phyloP scores from a whole-genome alignment of 2,113 vertebrate species.

The Dromas ardeola region DNA sequence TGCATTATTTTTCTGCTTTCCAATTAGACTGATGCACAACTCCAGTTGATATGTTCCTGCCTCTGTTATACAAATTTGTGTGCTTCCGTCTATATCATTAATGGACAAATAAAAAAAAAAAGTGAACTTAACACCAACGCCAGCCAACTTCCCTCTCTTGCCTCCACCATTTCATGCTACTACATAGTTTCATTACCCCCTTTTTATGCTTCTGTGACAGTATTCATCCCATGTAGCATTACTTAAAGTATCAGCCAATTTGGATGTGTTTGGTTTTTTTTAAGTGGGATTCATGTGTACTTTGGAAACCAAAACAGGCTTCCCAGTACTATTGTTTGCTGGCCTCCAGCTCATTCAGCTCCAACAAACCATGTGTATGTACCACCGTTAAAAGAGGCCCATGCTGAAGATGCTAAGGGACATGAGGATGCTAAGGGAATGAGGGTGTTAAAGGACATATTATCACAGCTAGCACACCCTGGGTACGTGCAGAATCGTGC shows the following conservation, averaged over 20 bases:
- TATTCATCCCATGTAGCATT: neutral
- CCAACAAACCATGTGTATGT: neutral
- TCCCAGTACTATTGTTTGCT: neutral
- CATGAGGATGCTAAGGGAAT: neutral
- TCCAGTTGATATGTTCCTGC: neutral
- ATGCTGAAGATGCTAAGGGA: neutral
- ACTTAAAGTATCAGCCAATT: neutral
- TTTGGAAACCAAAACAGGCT: neutral
- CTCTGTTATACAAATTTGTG: neutral
- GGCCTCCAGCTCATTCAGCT: neutral
- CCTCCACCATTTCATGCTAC: neutral
- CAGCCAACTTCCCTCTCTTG: neutral
- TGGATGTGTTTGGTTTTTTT: neutral
- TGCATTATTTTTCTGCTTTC: neutral
- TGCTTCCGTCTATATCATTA: neutral
- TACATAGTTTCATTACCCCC: neutral
- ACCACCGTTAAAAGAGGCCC: fast-evolving
- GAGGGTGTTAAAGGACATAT: neutral
- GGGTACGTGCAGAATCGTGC: neutral
- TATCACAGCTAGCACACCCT: neutral
- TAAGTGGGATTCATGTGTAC: neutral
- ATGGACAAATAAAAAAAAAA: neutral
- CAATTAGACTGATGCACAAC: neutral
- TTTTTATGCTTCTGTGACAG: neutral
- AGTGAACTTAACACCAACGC: neutral